Base-by-base conservation (phyloP, 2,113 vertebrate genomes). In the Calonectris borealis region DNA sequence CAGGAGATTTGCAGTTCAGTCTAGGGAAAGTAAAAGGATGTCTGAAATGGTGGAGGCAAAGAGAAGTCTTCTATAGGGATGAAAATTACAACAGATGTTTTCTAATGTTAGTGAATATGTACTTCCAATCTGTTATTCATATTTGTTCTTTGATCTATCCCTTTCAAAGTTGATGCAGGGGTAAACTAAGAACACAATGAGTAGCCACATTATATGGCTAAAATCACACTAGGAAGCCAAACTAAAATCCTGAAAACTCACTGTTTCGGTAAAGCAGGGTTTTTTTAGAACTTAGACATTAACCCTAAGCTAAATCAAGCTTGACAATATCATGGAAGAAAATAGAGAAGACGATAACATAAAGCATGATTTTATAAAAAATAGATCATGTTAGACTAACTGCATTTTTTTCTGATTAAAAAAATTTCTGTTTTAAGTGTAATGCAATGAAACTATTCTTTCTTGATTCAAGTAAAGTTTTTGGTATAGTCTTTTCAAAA, bases 231-330 rank as follows among this genome's bases (percentile, higher is more conserved):
- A 78, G 52, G 65, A 96, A 96, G 48, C 38, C 44, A 71, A 80
- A 83, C 46, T 80, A 90, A 86, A 62, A n/a, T 91, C 38, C 38
- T 64, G 70, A 84, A 93, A 93, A 88, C 55, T 82, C 84, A 86
- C 71, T 92, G 87, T 86, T 90, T 96, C 69, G 21, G 8, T 65
- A 95, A 76, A 95, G 66, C 49, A 38, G 52, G 18, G 13, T 1
- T 42, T 88, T 96, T 57, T 10, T 54, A 75, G 86, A 95, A 90
- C 6, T 84, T 80, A 93, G 82, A 89, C 88, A 87, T n/a, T 88
- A 60, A 86, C 88, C 55, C 88, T 95, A 89, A 97, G 94, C 91
- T 92, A 94, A 96, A 97, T 93, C 38, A 94, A 94, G 65, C 90
- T 95, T 94, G 93, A 94, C 93, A 29, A 25, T 95, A 95, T 98